phyloP scores from a whole-genome alignment of 2,113 vertebrate species.

The Rhadina sibilatrix region DNA sequence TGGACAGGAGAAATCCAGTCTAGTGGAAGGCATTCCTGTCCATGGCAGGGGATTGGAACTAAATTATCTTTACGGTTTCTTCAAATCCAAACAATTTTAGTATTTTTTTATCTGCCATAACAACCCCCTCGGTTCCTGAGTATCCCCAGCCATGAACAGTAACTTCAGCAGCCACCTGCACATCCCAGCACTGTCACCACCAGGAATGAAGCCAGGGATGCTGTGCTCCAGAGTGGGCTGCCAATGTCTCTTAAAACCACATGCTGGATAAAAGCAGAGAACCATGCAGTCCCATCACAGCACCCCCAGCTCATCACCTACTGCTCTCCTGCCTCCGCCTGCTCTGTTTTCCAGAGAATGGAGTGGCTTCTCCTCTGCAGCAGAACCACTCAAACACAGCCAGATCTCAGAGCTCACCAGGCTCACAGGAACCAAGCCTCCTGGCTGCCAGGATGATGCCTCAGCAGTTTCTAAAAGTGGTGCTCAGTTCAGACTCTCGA shows the following conservation, averaged over 20 bases:
- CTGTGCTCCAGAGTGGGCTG: background rate
- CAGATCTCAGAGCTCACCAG: background rate
- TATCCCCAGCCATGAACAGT: no score
- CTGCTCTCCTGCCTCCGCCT: background rate
- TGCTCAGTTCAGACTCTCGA: background rate
- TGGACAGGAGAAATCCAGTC: background rate
- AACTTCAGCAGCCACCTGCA: background rate
- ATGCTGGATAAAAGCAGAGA: background rate
- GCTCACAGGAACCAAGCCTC: background rate
- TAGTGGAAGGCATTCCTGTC: background rate
- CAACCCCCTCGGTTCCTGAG: background rate
- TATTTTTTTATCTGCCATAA: background rate
- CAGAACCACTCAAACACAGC: rapidly evolving
- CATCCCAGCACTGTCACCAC: background rate
- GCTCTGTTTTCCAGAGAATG: rapidly evolving
- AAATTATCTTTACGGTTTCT: background rate
- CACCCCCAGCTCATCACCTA: rapidly evolving
- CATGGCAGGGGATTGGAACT: background rate
- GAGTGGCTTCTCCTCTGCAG: background rate
- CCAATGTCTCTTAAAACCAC: background rate
- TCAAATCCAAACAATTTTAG: background rate
- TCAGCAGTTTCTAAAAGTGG: background rate
- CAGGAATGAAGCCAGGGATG: background rate
- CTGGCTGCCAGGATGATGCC: background rate
- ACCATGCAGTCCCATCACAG: rapidly evolving